Percentiles rank a stretch among this genome's conserved stretches.
These are phyloP conservation scores for Lamellibrachia columna DNA, from an alignment of 2,888 invertebrate genomes.

Conservation along the genomic window DNA sequence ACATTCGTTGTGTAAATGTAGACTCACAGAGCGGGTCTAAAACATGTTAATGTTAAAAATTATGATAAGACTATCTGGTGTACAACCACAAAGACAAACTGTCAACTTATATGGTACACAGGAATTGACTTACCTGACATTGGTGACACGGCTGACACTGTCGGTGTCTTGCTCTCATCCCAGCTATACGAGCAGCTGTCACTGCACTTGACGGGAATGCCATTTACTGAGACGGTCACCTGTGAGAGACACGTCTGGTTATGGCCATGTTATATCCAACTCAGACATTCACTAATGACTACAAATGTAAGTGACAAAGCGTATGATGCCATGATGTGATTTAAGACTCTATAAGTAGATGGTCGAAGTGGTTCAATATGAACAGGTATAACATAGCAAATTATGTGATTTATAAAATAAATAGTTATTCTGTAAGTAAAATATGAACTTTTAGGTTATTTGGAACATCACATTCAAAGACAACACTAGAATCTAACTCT, in stretches of 20 bases:
- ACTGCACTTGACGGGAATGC: constrained; percentile 49
- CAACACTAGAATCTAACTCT: neutral
- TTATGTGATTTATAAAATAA: neutral
- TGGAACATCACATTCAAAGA: neutral
- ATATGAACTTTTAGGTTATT: neutral
- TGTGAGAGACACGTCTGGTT: constrained; percentile 24
- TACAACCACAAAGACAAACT: too few relatives aligned
- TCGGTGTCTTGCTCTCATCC: constrained; percentile 47
- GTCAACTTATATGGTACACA: neutral
- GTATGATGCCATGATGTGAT: neutral
- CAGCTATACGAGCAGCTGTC: constrained; percentile 52
- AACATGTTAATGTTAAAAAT: too few relatives aligned
- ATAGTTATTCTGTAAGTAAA: neutral
- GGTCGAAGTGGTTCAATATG: neutral
- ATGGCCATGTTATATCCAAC: neutral
- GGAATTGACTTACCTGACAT: constrained; percentile 45
- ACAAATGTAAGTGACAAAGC: neutral
- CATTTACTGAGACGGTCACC: constrained; percentile 48
- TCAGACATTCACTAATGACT: neutral
- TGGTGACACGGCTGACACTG: constrained; percentile 48
- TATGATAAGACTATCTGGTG: too few relatives aligned
- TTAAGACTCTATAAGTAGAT: neutral
- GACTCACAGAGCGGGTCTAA: too few relatives aligned
- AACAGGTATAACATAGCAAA: neutral
- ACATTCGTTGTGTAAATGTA: too few relatives aligned